Conservation (phyloP, 2,888 invertebrate genomes). For the Ectropis crepuscularia region DNA sequence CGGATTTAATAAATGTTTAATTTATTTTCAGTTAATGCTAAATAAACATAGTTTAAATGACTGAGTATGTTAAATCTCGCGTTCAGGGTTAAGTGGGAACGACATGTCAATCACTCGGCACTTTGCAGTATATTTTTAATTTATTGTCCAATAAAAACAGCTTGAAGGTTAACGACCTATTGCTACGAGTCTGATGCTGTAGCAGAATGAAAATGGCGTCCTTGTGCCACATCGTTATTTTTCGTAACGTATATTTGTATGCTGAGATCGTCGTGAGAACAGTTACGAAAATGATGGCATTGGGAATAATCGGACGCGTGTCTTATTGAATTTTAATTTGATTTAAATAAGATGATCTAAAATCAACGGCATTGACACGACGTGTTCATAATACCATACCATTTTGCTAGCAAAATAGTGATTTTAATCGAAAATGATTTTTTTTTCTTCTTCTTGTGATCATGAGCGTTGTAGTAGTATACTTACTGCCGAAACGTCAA, state of each 20-base stretch:
- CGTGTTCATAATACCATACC: too few species aligned
- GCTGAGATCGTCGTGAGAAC: slow-evolving; percentile 37
- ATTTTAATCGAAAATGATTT: too few species aligned
- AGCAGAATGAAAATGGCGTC: slow-evolving; percentile 48
- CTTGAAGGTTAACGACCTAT: slow-evolving; percentile 31
- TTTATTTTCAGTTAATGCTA: too few species aligned
- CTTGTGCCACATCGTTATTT: slow-evolving; percentile 50
- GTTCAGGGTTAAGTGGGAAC: too few species aligned
- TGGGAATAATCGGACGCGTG: slow-evolving; percentile 24
- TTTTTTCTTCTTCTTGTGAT: too few species aligned
- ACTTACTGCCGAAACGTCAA: too few species aligned
- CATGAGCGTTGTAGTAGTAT: too few species aligned
- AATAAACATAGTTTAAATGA: background rate
- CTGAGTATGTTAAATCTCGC: too few species aligned
- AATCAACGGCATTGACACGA: too few species aligned
- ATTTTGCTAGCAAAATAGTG: too few species aligned
- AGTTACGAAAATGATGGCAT: slow-evolving; percentile 50
- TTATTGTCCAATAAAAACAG: slow-evolving; percentile 15
- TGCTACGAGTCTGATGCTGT: slow-evolving; percentile 23
- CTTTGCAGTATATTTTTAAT: background rate
- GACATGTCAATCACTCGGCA: too few species aligned
- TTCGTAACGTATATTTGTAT: slow-evolving; percentile 54
- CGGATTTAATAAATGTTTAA: too few species aligned
- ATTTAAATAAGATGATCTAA: slow-evolving; percentile 19
- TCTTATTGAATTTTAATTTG: slow-evolving; percentile 45